Percentiles rank a stretch among this genome's conserved stretches.
These are phyloP conservation scores for Marronus borbonicus DNA, from an alignment of 2,888 invertebrate species.

Conservation along the genomic window DNA sequence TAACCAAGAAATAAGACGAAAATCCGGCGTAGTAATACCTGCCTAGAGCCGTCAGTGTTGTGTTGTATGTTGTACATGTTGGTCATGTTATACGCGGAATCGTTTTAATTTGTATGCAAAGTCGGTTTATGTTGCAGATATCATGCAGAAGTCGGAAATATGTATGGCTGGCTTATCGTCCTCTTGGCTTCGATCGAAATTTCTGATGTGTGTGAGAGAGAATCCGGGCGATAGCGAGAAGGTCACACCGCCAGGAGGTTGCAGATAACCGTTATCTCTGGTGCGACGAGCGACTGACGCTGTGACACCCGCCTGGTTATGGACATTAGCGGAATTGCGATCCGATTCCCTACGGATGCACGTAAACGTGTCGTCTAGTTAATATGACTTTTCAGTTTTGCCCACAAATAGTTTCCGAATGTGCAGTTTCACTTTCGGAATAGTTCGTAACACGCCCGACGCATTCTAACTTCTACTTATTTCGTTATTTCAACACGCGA, in stretches of 20 bases:
- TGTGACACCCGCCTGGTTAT: slow-evolving; percentile 45
- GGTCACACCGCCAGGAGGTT: slow-evolving; percentile 54
- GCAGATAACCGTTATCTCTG: slow-evolving; percentile 63
- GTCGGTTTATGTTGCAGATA: slow-evolving; percentile 59
- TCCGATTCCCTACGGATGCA: slow-evolving; percentile 53
- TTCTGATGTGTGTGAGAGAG: slow-evolving; percentile 43
- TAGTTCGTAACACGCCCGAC: slow-evolving; percentile 7
- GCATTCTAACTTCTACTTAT: slow-evolving; percentile 12
- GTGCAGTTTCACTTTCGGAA: slow-evolving; percentile 40
- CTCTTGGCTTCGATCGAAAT: slow-evolving; percentile 46
- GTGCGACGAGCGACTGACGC: slow-evolving; percentile 59
- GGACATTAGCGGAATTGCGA: slow-evolving; percentile 63
- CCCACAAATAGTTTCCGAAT: slow-evolving; percentile 41
- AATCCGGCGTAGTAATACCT: slow-evolving; percentile 11
- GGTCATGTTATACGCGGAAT: slow-evolving; percentile 19
- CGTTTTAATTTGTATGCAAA: slow-evolving; percentile 60
- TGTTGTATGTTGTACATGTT: slow-evolving; percentile 10
- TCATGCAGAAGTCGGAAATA: slow-evolving; percentile 56
- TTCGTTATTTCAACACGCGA: background rate
- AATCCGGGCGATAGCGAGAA: slow-evolving; percentile 46
- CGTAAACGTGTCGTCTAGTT: slow-evolving; percentile 48
- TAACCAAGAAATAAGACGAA: slow-evolving; percentile 4
- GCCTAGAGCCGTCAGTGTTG: background rate
- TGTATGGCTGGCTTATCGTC: slow-evolving; percentile 37
- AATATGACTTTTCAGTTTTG: slow-evolving; percentile 44